phyloP scores from a whole-genome alignment of 2,113 vertebrate species.

The Ivindomyrus marchei region DNA sequence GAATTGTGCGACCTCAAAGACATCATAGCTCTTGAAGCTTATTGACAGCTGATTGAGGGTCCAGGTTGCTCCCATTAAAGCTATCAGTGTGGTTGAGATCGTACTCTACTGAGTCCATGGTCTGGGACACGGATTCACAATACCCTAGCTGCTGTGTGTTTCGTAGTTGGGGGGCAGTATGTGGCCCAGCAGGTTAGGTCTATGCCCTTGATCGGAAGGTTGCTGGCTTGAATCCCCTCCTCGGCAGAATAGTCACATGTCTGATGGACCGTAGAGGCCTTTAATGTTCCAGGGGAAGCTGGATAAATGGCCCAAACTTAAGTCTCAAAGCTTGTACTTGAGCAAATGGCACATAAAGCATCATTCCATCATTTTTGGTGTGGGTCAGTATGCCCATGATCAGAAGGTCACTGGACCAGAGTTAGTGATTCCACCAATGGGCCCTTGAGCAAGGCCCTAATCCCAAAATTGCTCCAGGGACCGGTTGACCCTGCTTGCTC shows the following conservation, averaged over 20 bases:
- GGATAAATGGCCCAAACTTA: not conserved
- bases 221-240: not conserved
- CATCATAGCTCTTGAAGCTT: not conserved
- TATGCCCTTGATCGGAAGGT: not conserved
- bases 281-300: not conserved
- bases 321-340: not conserved
- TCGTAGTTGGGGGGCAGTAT: not conserved
- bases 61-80: not conserved
- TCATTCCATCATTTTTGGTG: not conserved
- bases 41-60: not conserved
- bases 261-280: not conserved
- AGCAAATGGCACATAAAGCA: not conserved
- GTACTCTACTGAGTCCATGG: not conserved
- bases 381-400: not conserved
- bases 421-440: not conserved
- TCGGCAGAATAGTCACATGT: not conserved
- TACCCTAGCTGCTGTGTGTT: not conserved
- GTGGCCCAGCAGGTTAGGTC: not conserved
- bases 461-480: not conserved
- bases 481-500: not conserved
- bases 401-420: not conserved
- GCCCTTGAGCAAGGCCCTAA: not conserved
- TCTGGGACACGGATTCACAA: not conserved
- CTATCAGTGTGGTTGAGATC: not conserved
- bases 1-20: not conserved